phyloP scores from a whole-genome alignment of 2,113 vertebrate genomes.

The Scytalopus superciliaris region DNA sequence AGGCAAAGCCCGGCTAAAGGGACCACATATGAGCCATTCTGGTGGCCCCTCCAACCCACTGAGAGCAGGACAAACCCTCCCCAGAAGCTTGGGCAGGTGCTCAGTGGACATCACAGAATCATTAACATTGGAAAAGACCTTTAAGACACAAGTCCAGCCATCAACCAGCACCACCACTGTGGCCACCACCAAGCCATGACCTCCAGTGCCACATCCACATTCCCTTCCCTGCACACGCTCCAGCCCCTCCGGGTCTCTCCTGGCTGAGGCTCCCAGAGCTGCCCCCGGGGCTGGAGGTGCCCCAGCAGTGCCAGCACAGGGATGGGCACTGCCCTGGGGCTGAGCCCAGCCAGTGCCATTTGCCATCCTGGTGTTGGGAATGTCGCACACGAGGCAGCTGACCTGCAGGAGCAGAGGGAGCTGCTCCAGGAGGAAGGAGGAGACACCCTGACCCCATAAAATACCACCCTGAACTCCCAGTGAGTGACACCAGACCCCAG shows the following conservation, averaged over 20 bases:
- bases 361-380: not conserved
- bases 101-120: not conserved
- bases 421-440: not conserved
- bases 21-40: rapidly evolving
- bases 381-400: not conserved
- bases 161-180: rapidly evolving
- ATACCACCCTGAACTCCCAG: rapidly evolving
- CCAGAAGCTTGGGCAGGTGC: rapidly evolving
- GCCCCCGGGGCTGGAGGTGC: not conserved
- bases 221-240: not conserved
- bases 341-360: not conserved
- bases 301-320: not conserved
- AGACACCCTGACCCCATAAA: not conserved
- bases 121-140: not conserved
- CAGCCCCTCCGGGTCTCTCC: not conserved
- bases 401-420: not conserved
- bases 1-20: not conserved
- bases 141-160: rapidly evolving
- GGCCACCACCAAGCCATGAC: rapidly evolving
- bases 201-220: not conserved
- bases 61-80: too few species aligned
- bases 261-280: not conserved
- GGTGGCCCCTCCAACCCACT: not conserved
- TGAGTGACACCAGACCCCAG: not conserved
- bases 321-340: not conserved